Evolutionary conservation across 2,113 vertebrate genomes (phyloP).

Genomic region (Balaeniceps rex): DNA sequence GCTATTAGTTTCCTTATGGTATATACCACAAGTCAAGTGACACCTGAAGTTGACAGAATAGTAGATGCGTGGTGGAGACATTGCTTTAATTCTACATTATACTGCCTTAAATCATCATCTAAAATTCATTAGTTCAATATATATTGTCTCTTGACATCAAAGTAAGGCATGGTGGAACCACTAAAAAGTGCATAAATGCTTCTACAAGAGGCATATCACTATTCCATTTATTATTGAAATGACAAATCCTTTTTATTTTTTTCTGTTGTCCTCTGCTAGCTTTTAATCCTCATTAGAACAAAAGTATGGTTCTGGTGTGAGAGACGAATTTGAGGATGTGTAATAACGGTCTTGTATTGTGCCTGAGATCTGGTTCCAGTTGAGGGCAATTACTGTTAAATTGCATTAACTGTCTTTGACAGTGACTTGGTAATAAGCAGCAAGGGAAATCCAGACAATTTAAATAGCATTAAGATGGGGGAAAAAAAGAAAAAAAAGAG

Average conservation of each 20-base stretch:
- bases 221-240: neutral
- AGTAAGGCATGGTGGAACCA: neutral
- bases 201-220: neutral
- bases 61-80: neutral
- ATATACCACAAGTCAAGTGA: neutral
- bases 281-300: neutral
- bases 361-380: neutral
- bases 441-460: neutral
- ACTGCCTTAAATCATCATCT: neutral
- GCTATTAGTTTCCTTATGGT: neutral
- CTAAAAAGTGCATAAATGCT: neutral
- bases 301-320: neutral
- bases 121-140: neutral
- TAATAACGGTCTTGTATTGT: neutral
- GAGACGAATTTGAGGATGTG: neutral
- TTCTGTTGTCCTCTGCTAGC: neutral
- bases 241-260: neutral
- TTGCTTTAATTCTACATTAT: neutral
- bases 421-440: neutral
- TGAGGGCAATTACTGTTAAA: neutral
- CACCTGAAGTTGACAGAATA: neutral
- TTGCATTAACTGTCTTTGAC: neutral
- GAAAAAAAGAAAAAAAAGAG: accelerated
- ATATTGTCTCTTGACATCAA: neutral
- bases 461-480: neutral